Evolutionary conservation across 2,797 vertebrate species (phyloP).

Genomic region (Enteromius mattozi): DNA sequence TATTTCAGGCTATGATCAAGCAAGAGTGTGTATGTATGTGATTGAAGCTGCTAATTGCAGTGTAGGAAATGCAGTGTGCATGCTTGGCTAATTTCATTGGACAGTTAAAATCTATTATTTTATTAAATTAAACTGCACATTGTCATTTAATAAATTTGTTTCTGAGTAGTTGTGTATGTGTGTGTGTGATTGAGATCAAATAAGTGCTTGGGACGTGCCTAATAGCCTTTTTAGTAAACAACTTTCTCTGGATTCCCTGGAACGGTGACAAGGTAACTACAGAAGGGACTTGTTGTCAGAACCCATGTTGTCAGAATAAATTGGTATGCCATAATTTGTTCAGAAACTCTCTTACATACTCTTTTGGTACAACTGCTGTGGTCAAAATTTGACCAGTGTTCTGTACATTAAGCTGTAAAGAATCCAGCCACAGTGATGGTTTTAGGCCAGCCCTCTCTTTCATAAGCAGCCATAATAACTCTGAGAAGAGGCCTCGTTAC

Average conservation of each 20-base stretch:
- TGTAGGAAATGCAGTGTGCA: not conserved
- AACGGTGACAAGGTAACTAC: not conserved
- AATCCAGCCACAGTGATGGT: constrained; percentile 55
- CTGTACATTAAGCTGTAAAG: constrained; percentile 53
- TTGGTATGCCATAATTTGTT: not conserved
- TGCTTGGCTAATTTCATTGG: constrained; percentile 6
- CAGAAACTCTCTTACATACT: not conserved
- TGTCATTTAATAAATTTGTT: constrained; percentile 6
- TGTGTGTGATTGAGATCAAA: not conserved
- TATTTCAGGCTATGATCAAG: not conserved
- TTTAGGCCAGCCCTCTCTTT: constrained; percentile 44
- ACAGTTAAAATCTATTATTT: constrained; percentile 7
- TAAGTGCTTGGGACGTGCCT: not conserved
- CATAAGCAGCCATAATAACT: constrained; percentile 59
- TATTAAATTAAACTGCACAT: not conserved
- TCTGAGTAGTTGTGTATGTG: not conserved
- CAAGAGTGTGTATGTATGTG: not conserved
- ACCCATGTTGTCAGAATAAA: not conserved
- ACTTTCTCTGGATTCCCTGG: not conserved
- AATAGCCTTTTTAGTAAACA: constrained; percentile 5
- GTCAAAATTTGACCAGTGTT: constrained; percentile 27
- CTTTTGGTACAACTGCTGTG: not conserved
- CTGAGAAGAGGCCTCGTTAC: constrained; percentile 59
- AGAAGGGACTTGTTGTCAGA: not conserved
- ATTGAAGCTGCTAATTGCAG: not conserved